Base-by-base conservation (phyloP, 2,888 invertebrate genomes). In the Microchrysa polita region DNA sequence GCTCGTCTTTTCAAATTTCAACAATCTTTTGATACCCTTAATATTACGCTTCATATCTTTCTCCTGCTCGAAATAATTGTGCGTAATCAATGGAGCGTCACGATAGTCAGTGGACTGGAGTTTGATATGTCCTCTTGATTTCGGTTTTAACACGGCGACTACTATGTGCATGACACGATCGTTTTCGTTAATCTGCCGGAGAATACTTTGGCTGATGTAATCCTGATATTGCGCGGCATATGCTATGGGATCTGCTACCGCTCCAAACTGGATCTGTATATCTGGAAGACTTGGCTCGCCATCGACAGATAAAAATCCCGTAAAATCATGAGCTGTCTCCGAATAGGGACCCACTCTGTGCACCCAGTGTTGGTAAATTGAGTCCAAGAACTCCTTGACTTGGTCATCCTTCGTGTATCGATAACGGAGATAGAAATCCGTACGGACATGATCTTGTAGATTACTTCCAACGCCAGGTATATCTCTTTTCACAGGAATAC, bases 381-480 rank as follows among this genome's bases (percentile, higher is more conserved):
- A 34, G 7, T 34, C 27, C 27, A 34, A 34, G 7, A 34, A 34
- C 7, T 34, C 4, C 7, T 34, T 34, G 7, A 7, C 7, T 34
- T 5, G 7, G 7, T 34, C 27, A 7, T 34, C 7, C 7, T 34
- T 34, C 27, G 2, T 34, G 27, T 34, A 34, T 34, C 27, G 27
- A 34, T 34, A 34, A 34, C 27, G 27, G 27, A 34, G 27, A 34
- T 34, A 4, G 79, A 74, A 0, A 2, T 80, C 79, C 73, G 90
- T 85, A 12, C 90, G 91, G 63, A 92, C 90, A 80, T 95, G 94
- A 80, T 95, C 94, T 81, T 94, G 93, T 0, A 95, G 86, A 80
- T 94, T 92, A 76, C 90, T 86, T 0, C 93, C 93, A 0, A 94
- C 93, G n/a, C n/a, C n/a, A 2, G 72, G 72, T 40, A 83, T 69